Evolutionary conservation across 2,113 vertebrate species (phyloP).

Genomic region (Candoia aspera): DNA sequence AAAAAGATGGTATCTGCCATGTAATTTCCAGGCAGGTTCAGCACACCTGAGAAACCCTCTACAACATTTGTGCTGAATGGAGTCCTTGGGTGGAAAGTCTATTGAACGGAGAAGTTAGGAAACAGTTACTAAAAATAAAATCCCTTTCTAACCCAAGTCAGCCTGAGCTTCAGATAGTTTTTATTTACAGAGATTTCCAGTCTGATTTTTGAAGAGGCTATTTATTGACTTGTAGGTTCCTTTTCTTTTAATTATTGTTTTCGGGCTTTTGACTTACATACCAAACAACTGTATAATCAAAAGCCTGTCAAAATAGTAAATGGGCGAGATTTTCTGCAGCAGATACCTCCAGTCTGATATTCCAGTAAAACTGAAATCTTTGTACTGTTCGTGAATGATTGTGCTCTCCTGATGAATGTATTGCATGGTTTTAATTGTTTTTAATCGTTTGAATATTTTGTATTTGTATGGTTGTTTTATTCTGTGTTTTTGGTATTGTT

Average conservation of each 20-base stretch:
- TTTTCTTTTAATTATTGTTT: not conserved
- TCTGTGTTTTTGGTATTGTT: too few relatives aligned
- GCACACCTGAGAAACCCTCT: slow-evolving; percentile 29
- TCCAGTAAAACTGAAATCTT: too few relatives aligned
- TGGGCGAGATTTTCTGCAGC: not conserved
- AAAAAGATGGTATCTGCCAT: slow-evolving; percentile 49
- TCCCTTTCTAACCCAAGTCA: slow-evolving; percentile 50
- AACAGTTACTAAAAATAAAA: slow-evolving; percentile 48
- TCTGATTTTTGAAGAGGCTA: not conserved
- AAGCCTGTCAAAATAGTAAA: not conserved
- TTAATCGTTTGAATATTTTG: too few relatives aligned
- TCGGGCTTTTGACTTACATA: not conserved
- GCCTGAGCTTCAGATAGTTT: slow-evolving; percentile 28
- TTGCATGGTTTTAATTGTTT: too few relatives aligned
- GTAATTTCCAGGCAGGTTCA: slow-evolving; percentile 51
- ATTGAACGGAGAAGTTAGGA: slow-evolving; percentile 43
- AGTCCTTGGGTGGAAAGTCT: slow-evolving; percentile 52
- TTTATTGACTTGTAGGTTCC: not conserved
- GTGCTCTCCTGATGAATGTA: too few relatives aligned
- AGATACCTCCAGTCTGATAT: too few relatives aligned
- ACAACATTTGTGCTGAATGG: slow-evolving; percentile 55
- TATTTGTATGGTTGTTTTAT: too few relatives aligned
- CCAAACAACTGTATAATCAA: not conserved
- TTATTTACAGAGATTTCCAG: slow-evolving; percentile 51
- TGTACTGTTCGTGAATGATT: too few relatives aligned